Conservation (phyloP, 2,888 invertebrate species). For the Pollenia angustigena region DNA sequence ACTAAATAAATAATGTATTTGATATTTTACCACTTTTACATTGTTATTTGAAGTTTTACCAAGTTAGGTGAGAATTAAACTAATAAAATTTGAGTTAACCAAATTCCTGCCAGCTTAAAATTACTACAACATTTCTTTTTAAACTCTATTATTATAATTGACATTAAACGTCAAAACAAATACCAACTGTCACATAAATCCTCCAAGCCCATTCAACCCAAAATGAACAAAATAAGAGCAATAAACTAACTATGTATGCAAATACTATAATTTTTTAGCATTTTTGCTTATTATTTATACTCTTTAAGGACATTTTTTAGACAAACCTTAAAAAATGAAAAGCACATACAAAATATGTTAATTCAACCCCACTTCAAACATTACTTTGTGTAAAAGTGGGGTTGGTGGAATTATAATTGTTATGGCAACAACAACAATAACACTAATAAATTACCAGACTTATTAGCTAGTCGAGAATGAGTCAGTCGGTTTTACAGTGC, state of each 20-base stretch:
- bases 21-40: too few relatives aligned
- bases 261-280: background rate
- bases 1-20: too few relatives aligned
- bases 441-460: background rate
- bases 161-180: background rate
- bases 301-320: slow-evolving; percentile 26
- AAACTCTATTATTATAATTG: background rate
- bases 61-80: too few relatives aligned
- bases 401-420: slow-evolving; percentile 24
- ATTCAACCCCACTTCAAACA: slow-evolving; percentile 23
- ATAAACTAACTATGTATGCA: too few relatives aligned
- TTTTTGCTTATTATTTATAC: slow-evolving; percentile 5
- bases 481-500: slow-evolving; percentile 14
- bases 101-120: too few relatives aligned
- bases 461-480: slow-evolving; percentile 5
- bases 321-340: slow-evolving; percentile 39
- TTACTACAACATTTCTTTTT: too few relatives aligned
- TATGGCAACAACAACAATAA: slow-evolving; percentile 42
- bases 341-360: slow-evolving; percentile 1
- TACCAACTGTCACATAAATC: background rate
- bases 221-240: background rate
- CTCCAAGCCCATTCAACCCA: slow-evolving; percentile 4
- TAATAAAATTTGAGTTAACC: too few relatives aligned
- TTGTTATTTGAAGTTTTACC: too few relatives aligned
- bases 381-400: slow-evolving; percentile 8